phyloP scores from a whole-genome alignment of 1,140 invertebrate species.

The Solen grandis region DNA sequence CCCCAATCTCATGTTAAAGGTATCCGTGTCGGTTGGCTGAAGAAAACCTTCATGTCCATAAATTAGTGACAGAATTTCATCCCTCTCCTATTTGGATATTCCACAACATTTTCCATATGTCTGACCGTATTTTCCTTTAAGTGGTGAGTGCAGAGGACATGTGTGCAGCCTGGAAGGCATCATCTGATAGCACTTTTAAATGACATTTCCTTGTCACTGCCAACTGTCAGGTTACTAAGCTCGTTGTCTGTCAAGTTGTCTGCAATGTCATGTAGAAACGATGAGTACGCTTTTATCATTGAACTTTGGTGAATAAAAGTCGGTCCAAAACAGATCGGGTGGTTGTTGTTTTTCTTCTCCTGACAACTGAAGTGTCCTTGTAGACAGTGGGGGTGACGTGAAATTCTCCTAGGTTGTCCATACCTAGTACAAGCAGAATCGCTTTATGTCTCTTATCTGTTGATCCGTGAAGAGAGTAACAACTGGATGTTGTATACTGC shows the following conservation, averaged over 20 bases:
- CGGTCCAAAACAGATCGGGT: conserved; percentile 24
- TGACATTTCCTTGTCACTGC: conserved; percentile 16
- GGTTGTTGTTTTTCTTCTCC: not conserved
- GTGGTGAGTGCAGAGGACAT: no score
- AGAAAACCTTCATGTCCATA: not conserved
- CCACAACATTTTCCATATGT: not conserved
- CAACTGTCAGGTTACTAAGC: no score
- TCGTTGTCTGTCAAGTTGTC: conserved; percentile 19
- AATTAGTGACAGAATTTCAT: not conserved
- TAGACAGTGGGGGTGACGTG: conserved; percentile 31
- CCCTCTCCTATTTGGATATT: not conserved
- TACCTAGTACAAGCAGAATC: conserved; percentile 23
- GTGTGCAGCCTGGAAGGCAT: conserved; percentile 1
- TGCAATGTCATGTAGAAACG: conserved; percentile 18
- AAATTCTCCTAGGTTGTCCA: conserved; percentile 31
- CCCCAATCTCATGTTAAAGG: not conserved
- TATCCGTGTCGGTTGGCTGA: not conserved
- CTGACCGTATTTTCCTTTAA: conserved; percentile 12
- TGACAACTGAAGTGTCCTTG: conserved; percentile 2
- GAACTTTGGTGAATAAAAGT: conserved; percentile 9
- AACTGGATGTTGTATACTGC: conserved; percentile 10
- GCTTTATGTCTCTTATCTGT: conserved; percentile 27
- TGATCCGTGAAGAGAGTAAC: conserved; percentile 23
- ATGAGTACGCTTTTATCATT: conserved; percentile 1
- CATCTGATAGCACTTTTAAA: conserved; percentile 26